phyloP scores from a whole-genome alignment of 2,797 vertebrate species.

The Knipowitschia caucasica region DNA sequence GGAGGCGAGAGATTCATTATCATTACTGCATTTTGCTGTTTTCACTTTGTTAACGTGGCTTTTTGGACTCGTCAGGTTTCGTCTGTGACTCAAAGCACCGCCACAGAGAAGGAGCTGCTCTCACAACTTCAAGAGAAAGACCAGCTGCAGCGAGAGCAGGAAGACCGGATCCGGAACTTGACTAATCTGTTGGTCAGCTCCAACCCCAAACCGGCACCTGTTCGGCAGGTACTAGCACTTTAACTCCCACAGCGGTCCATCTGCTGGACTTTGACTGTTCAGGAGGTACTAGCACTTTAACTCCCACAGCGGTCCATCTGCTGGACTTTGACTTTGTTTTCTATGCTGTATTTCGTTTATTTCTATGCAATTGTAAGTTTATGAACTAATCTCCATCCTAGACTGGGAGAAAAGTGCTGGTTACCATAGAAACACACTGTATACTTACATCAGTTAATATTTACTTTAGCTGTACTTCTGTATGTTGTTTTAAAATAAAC shows the following conservation, averaged over 20 bases:
- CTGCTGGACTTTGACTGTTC: too few species aligned
- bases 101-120: conserved; percentile 84
- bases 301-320: too few species aligned
- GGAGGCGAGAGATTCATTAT: conserved; percentile 67
- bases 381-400: too few species aligned
- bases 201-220: conserved; percentile 69
- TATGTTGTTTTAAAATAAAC: too few species aligned
- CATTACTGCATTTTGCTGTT: neutral
- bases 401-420: too few species aligned
- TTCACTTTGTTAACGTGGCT: neutral
- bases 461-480: too few species aligned
- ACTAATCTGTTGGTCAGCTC: conserved; percentile 87
- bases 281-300: too few species aligned
- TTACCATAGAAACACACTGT: too few species aligned
- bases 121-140: conserved; percentile 90
- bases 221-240: conserved; percentile 67
- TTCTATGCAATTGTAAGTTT: too few species aligned
- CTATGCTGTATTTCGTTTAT: too few species aligned
- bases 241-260: too few species aligned
- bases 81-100: conserved; percentile 83
- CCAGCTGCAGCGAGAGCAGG: conserved; percentile 87
- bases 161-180: conserved; percentile 86
- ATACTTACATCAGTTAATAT: too few species aligned
- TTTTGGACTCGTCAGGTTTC: conserved; percentile 73
- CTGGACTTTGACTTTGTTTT: neutral